A percentile compares a stretch with the other conserved stretches of the same genome.
Conservation (phyloP, 2,888 invertebrate species). For the Lithosia quadra region DNA sequence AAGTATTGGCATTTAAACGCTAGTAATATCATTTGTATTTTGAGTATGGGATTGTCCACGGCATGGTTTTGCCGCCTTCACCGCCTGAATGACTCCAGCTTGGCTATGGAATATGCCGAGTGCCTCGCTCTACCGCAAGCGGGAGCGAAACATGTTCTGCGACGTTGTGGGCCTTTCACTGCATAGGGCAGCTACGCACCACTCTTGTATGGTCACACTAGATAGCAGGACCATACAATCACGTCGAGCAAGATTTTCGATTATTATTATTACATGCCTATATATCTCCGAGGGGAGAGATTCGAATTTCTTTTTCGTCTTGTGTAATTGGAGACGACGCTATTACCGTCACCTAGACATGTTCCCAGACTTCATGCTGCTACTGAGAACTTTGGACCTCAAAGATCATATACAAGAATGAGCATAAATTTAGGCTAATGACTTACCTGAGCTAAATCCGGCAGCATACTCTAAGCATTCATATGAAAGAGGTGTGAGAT, state of each 20-base stretch:
- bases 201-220: constrained; percentile 68
- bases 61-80: constrained; percentile 91
- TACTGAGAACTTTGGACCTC: too few species aligned
- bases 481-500: constrained; percentile 98
- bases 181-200: constrained; percentile 84
- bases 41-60: constrained; percentile 84
- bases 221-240: constrained; percentile 67
- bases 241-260: constrained; percentile 63
- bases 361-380: neutral
- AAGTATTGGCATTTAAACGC: constrained; percentile 49
- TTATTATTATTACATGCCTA: neutral
- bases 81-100: constrained; percentile 89
- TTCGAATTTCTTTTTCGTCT: neutral
- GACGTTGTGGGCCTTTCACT: constrained; percentile 88
- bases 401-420: neutral
- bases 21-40: neutral
- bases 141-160: constrained; percentile 87
- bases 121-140: constrained; percentile 82
- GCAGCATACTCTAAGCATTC: constrained; percentile 99
- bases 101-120: constrained; percentile 92
- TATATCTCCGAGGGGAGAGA: neutral
- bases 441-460: constrained; percentile 93
- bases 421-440: neutral
- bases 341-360: neutral
- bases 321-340: neutral